Percentiles rank a stretch among this genome's conserved stretches.
These are phyloP conservation scores for Oryzaephilus surinamensis DNA, from an alignment of 1,140 invertebrate genomes.

Conservation along the genomic window DNA sequence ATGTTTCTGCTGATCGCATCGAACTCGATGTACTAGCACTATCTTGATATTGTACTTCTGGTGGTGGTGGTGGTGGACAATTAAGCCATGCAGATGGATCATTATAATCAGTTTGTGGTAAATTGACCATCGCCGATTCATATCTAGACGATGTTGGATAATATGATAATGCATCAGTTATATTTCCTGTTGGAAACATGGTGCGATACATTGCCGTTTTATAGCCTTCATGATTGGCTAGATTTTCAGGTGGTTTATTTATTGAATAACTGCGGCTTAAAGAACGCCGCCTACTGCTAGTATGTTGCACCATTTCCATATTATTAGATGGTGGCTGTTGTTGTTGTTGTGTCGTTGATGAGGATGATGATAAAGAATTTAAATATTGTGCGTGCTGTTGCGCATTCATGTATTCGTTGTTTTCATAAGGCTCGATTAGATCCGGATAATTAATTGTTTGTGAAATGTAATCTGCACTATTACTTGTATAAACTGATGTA, in stretches of 20 bases:
- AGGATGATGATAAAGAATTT: too few relatives aligned
- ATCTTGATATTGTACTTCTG: slow-evolving; percentile 45
- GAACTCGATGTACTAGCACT: slow-evolving; percentile 45
- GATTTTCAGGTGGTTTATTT: slow-evolving; percentile 41
- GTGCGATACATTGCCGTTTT: slow-evolving; percentile 51
- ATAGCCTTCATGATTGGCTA: slow-evolving; percentile 53
- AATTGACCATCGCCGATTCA: slow-evolving; percentile 48
- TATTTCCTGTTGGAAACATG: slow-evolving; percentile 59
- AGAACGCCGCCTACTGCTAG: slow-evolving; percentile 31
- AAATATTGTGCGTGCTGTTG: too few relatives aligned
- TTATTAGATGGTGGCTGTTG: slow-evolving; percentile 42
- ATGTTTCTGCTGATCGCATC: slow-evolving; percentile 43
- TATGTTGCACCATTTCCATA: slow-evolving; percentile 38
- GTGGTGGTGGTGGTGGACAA: slow-evolving; percentile 35
- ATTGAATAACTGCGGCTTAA: slow-evolving; percentile 43
- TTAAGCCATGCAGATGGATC: slow-evolving; percentile 48
- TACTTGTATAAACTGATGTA: slow-evolving; percentile 58
- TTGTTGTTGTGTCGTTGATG: too few relatives aligned
- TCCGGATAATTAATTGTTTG: slow-evolving; percentile 55
- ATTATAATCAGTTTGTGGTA: slow-evolving; percentile 43
- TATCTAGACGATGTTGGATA: slow-evolving; percentile 60
- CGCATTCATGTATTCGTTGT: slow-evolving; percentile 39
- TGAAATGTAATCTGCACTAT: slow-evolving; percentile 44
- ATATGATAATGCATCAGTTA: slow-evolving; percentile 64
- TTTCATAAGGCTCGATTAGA: slow-evolving; percentile 54